These are phyloP conservation scores for Cynopterus sphinx DNA, from an alignment of 2,797 vertebrate genomes.

Conservation along the genomic window DNA sequence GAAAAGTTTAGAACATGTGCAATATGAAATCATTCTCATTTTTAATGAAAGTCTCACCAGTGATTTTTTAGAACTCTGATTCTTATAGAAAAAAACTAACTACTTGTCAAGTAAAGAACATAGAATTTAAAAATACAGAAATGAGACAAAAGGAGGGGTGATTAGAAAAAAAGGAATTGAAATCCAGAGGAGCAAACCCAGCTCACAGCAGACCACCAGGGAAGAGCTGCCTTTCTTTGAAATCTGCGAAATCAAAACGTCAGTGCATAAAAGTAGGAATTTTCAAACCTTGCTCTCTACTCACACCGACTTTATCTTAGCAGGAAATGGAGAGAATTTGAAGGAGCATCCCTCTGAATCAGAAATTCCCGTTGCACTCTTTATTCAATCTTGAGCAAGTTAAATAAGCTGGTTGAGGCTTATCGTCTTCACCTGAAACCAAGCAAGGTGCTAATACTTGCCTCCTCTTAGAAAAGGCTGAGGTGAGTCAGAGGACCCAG, in stretches of 20 bases:
- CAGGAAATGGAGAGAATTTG: neutral
- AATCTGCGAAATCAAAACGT: neutral
- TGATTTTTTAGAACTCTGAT: neutral
- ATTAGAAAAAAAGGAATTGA: neutral
- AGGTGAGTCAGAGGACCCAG: neutral
- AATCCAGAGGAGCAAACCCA: neutral
- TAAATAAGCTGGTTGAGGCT: neutral
- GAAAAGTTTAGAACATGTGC: neutral
- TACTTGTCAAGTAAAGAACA: neutral
- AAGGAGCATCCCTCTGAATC: neutral
- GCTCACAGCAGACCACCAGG: fast-evolving
- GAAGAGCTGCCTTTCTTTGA: neutral
- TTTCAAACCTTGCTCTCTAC: neutral
- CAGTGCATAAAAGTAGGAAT: neutral
- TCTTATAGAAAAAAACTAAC: neutral
- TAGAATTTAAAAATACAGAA: neutral
- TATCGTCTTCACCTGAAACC: neutral
- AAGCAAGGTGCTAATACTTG: neutral
- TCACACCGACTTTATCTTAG: neutral
- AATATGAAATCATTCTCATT: neutral
- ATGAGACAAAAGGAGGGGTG: neutral
- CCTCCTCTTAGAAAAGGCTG: neutral
- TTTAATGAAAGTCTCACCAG: neutral
- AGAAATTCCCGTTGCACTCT: neutral
- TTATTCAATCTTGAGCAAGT: neutral